These are phyloP conservation scores for Diplodus puntazzo DNA, from an alignment of 2,797 vertebrate genomes.

Conservation along the genomic window DNA sequence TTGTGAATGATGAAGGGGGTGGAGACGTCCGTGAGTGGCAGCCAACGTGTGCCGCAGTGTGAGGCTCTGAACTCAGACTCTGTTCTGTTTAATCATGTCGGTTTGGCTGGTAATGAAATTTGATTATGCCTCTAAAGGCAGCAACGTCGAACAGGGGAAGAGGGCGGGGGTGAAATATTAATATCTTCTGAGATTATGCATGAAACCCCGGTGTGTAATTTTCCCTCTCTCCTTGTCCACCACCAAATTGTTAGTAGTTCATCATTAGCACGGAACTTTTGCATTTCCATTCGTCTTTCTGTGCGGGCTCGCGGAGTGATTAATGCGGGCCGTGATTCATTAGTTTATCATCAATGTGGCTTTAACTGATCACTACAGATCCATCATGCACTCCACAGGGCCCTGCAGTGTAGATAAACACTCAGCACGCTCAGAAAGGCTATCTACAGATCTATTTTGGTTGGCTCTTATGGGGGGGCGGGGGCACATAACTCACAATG, in stretches of 20 bases:
- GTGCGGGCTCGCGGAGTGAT: constrained; percentile 90
- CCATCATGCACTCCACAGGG: constrained; percentile 79
- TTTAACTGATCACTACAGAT: constrained; percentile 95
- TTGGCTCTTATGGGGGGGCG: constrained; percentile 59
- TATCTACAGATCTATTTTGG: constrained; percentile 73
- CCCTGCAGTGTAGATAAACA: constrained; percentile 72
- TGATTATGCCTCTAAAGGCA: constrained; percentile 98
- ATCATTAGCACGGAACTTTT: constrained; percentile 98
- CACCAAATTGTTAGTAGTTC: constrained; percentile 99
- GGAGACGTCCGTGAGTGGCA: constrained; percentile 75
- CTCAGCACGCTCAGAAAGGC: constrained; percentile 61
- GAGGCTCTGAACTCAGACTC: constrained; percentile 88
- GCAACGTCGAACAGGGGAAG: constrained; percentile 70
- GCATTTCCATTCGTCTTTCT: constrained; percentile 98
- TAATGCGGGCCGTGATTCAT: constrained; percentile 99
- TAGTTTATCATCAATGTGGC: constrained; percentile 98
- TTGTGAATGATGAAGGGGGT: constrained; percentile 76
- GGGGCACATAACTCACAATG: constrained; percentile 79
- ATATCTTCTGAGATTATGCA: constrained; percentile 99
- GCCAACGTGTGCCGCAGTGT: constrained; percentile 74
- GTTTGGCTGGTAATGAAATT: constrained; percentile 98
- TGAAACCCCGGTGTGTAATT: constrained; percentile 98
- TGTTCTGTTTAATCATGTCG: constrained; percentile 99
- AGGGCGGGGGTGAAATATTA: constrained; percentile 91
- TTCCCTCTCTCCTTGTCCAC: constrained; percentile 95